Evolutionary conservation across 23 tunicate genomes (phyloP), one percentile per base, ranked within the genome.

Genomic region (Botrylloides violaceus): DNA sequence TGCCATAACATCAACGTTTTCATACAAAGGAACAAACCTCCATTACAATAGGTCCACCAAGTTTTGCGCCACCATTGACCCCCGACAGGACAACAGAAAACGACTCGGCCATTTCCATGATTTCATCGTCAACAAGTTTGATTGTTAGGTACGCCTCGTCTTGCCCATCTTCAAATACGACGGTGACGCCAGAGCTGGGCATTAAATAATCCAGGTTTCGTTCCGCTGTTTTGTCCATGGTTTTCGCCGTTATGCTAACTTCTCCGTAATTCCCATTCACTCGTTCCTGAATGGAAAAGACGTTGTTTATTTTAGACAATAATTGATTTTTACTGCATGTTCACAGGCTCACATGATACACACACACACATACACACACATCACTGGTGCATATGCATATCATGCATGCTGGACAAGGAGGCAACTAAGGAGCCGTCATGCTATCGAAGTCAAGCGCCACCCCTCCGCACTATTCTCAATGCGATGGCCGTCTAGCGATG

Each of bases 141-240:
- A 87, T 77, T 33, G 24, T 76, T 21, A 71, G 56, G 0, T 71
- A 49, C 12, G 95, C 83, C 55, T n/a, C 38, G 32, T 37, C 63
- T 63, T 80, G 83, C 4, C 71, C 83, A 47, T 87, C 79, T 24
- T 76, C 79, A 71, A 87, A 87, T 4, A 65, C 36, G 23, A 87
- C 83, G 15, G 28, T 38, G 18, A 76, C 29, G 23, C 95, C 95
- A 58, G 63, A 32, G 24, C 75, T 57, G 7, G 95, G 95, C 64
- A 77, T 34, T 28, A 80, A 73, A 73, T 76, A 87, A 62, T 87
- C 95, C 27, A 87, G 76, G 64, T 71, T 81, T 4, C 87, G 73
- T 25, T 33, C 36, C 28, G 95, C 95, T 4, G 86, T 87, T 71
- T 72, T 70, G 43, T 87, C 70, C 29, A 76, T 23, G 2, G 95